These are phyloP conservation scores for Ispidina lecontei DNA, from an alignment of 2,797 vertebrate species.

Conservation along the genomic window DNA sequence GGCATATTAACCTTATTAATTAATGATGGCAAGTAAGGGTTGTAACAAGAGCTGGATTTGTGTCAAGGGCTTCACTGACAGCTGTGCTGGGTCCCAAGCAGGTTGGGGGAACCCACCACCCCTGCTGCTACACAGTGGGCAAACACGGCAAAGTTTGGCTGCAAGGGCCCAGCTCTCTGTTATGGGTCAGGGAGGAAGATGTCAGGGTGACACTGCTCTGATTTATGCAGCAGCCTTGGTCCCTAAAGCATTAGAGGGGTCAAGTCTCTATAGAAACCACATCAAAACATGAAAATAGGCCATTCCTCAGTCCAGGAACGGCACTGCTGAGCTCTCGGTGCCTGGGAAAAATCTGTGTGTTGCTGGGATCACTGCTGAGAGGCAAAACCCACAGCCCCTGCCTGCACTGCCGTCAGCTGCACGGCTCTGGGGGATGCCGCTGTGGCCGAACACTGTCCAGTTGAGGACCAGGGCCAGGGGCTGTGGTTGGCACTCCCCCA, in stretches of 20 bases:
- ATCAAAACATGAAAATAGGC: neutral
- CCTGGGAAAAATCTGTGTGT: neutral
- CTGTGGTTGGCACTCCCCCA: neutral
- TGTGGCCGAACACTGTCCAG: rapidly evolving
- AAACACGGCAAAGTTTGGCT: neutral
- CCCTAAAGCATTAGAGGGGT: neutral
- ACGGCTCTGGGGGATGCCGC: rapidly evolving
- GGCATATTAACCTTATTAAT: neutral
- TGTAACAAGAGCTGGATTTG: neutral
- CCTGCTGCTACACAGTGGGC: rapidly evolving
- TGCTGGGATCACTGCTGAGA: neutral
- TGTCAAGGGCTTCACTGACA: neutral
- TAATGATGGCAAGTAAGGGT: neutral
- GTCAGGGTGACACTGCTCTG: rapidly evolving
- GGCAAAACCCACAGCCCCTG: neutral
- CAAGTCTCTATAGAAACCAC: slow-evolving; percentile 3
- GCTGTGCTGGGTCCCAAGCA: rapidly evolving
- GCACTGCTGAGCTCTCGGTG: rapidly evolving
- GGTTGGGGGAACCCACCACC: rapidly evolving
- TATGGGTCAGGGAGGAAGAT: neutral
- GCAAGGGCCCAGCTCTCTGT: neutral
- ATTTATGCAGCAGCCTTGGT: neutral
- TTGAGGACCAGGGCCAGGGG: rapidly evolving
- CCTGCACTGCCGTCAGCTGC: rapidly evolving
- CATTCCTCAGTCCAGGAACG: rapidly evolving